Base-by-base conservation (phyloP, 2,888 invertebrate genomes). In the Nycteola revayana region DNA sequence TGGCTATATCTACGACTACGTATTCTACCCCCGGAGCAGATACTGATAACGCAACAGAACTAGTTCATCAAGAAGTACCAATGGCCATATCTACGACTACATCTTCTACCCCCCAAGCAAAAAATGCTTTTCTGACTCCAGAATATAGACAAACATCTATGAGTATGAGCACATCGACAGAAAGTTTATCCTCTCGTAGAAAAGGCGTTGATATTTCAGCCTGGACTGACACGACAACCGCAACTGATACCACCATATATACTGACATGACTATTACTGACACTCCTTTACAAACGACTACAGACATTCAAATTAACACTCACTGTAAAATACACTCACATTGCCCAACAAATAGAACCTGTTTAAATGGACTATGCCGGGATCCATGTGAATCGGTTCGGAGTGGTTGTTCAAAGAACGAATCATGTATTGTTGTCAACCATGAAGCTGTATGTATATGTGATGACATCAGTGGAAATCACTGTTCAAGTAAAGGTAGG, bases 401-500 rank as follows among this genome's bases (percentile, higher is more conserved):
- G 66, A 84, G 63, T 59, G 75, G 80, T 66, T 93, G 93, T 85
- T 90, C 90, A 71, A 77, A 87, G 66, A 91, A 91, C 70, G 89
- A 90, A 70, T 79, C 89, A 67, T 93, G 93, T 89, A 87, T 81
- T 72, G 90, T 92, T 67, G 75, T 88, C 75, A 88, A 92, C 75
- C 93, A 92, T 75, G 88, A 85, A 50, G 90, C 91, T 62, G 82
- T 90, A 65, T 93, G 93, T 84, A 80, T 88, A 69, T 94, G 93
- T 73, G 84, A 84, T 78, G 84, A 83, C 82, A 86, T 87, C 68
- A 90, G 90, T 66, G 88, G 84, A 69, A 82, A 81, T 87, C 84
- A 89, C 78, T 93, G 92, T 79, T 77, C 75, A 64, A 39, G 25
- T 11, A 89, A 90, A 92, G 92, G 92, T 92, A 93, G 91, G 76